phyloP scores from a whole-genome alignment of 1,140 invertebrate species.

The Sycophaga agraensis region DNA sequence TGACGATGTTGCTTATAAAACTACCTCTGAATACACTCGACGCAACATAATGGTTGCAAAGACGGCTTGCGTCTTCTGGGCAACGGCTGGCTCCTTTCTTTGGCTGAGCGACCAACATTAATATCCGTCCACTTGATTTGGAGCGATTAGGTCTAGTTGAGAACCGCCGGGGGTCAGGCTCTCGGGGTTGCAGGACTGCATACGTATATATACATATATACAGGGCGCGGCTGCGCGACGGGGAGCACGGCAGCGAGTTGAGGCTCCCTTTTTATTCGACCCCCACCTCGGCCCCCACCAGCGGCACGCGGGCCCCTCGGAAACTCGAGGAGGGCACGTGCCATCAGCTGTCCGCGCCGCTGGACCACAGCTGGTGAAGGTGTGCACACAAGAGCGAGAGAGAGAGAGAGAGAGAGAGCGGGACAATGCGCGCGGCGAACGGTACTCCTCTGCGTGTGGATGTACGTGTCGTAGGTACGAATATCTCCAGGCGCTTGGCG shows the following conservation, averaged over 20 bases:
- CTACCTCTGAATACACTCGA: too few species aligned
- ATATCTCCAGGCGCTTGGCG: too few species aligned
- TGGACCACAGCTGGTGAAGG: slow-evolving; percentile 50
- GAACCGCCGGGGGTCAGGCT: slow-evolving; percentile 36
- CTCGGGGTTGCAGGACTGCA: slow-evolving; percentile 41
- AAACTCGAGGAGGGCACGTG: slow-evolving; percentile 50
- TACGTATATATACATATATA: not conserved
- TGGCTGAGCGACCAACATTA: too few species aligned
- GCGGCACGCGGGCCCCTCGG: slow-evolving; percentile 30
- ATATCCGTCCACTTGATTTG: not conserved
- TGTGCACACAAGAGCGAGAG: slow-evolving; percentile 18
- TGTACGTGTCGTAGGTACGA: too few species aligned
- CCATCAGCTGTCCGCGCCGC: slow-evolving; percentile 53
- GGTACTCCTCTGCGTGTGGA: slow-evolving; percentile 25
- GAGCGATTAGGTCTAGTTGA: slow-evolving; percentile 29
- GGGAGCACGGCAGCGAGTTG: not conserved
- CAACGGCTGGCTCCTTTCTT: too few species aligned
- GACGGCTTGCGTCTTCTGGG: too few species aligned
- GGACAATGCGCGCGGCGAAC: slow-evolving; percentile 16
- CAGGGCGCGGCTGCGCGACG: slow-evolving; percentile 3
- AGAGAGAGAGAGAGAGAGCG: not conserved
- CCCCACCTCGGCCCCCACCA: not conserved
- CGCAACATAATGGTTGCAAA: too few species aligned
- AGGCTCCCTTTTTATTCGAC: slow-evolving; percentile 20
- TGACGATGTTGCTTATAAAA: too few species aligned